Base-by-base conservation (phyloP, 2,888 invertebrate species). In the Coenonympha arcania region DNA sequence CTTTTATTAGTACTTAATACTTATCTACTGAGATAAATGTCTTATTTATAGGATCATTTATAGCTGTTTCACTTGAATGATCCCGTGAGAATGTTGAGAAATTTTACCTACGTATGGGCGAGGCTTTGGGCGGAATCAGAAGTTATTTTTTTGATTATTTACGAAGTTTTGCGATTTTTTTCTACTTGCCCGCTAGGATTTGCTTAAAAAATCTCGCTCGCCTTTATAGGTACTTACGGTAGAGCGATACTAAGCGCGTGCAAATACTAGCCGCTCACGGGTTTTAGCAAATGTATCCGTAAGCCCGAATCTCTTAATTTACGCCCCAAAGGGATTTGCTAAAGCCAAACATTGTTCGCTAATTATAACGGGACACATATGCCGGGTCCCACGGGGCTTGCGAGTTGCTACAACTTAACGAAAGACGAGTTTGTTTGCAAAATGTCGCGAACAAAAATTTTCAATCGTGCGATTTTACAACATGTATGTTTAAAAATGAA, bases 341-440 rank as follows among this genome's bases (percentile, higher is more conserved):
- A 80, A 86, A 85, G 83, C 85, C 83, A 86, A 85, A 85, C 85
- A 85, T 83, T 85, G 86, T 81, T 79, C 81, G 84, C 86, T 85
- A 86, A 86, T 86, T 86, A 85, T 85, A 84, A 84, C 81, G 71
- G 79, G 76, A 66, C 79, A 71, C 85, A 84, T 79, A 79, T 84
- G 85, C 73, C 71, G 50, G 55, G 71, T 85, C 84, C 79, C 86
- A 85, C 84, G 84, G 68, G 79, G 83, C 76, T 84, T 74, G 67
- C 60, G 57, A 59, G 76, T 84, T 74, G 67, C 60, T 57, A 59
- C 62, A 75, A 79, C 79, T 78, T 77, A 76, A 73, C 78, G 73
- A 24, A 42, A 73, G 75, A 58, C 55, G 60, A 63, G 60, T 65
- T 66, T 64, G 65, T 67, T 58, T 60, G 61, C 59, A 55, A 59